Conservation (phyloP, 2,113 vertebrate genomes). For the Macrotis lagotis region DNA sequence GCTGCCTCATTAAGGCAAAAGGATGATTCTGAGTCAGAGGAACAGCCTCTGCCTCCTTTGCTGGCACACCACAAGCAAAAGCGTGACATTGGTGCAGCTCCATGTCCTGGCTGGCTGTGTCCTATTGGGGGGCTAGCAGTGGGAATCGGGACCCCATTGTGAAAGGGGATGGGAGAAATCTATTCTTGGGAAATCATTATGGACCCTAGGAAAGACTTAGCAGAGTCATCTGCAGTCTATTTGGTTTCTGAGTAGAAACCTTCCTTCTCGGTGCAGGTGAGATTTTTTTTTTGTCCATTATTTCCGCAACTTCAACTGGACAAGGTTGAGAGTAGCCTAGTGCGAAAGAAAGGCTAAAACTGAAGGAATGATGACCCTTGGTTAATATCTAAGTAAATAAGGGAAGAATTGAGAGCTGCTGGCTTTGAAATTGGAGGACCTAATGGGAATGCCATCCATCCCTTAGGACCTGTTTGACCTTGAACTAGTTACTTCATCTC, state of each 20-base stretch:
- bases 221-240: slow-evolving; percentile 47
- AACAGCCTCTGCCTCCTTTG: background rate
- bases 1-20: slow-evolving; percentile 19
- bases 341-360: background rate
- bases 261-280: background rate
- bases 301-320: too few relatives aligned
- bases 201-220: slow-evolving; percentile 45
- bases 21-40: background rate
- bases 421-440: background rate
- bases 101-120: background rate
- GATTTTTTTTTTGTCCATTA: too few relatives aligned
- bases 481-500: background rate
- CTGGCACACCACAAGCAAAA: slow-evolving; percentile 31
- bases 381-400: background rate
- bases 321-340: background rate
- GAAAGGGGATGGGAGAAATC: slow-evolving; percentile 18
- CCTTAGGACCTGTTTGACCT: background rate
- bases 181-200: slow-evolving; percentile 30
- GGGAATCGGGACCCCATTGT: slow-evolving; percentile 21
- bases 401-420: background rate
- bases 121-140: background rate
- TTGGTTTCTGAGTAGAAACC: background rate
- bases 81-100: slow-evolving; percentile 16
- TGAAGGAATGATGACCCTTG: background rate
- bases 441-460: background rate